Conservation (phyloP, 2,888 invertebrate species). For the Drosophila anceps region DNA sequence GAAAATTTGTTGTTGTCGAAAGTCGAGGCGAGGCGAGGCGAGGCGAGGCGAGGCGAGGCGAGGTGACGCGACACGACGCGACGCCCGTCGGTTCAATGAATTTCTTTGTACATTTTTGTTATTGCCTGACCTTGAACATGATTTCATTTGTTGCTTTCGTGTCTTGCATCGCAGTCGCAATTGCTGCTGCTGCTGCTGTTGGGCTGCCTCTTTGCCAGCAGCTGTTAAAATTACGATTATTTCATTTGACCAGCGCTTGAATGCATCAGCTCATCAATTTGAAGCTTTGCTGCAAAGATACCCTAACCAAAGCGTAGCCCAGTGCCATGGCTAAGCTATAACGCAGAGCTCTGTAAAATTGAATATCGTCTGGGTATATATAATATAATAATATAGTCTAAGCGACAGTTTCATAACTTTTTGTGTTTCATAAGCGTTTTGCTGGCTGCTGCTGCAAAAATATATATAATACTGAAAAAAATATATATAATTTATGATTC, state of each 20-base stretch:
- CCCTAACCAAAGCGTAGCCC: slow-evolving; percentile 16
- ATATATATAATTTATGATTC: too few relatives aligned
- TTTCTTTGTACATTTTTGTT: slow-evolving; percentile 52
- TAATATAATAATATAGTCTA: too few relatives aligned
- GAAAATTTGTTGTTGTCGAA: slow-evolving; percentile 40
- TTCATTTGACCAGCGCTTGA: slow-evolving; percentile 57
- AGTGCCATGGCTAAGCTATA: not conserved
- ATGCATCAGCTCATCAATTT: slow-evolving; percentile 44
- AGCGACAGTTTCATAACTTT: too few relatives aligned
- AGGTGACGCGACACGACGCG: slow-evolving; percentile 18
- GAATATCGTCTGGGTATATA: too few relatives aligned
- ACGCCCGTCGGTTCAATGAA: slow-evolving; percentile 69
- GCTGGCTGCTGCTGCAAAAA: too few relatives aligned
- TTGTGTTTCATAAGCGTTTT: not conserved
- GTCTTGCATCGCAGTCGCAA: slow-evolving; percentile 2
- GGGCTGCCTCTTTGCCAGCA: slow-evolving; percentile 40
- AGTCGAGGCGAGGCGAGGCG: slow-evolving; percentile 24
- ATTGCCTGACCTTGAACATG: slow-evolving; percentile 68
- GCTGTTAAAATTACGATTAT: slow-evolving; percentile 56
- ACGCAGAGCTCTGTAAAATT: too few relatives aligned
- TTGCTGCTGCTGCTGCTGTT: slow-evolving; percentile 2
- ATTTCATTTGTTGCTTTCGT: slow-evolving; percentile 49
- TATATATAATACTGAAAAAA: too few relatives aligned
- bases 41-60: too few relatives aligned
- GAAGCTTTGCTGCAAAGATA: slow-evolving; percentile 22